A percentile compares a stretch with the other conserved stretches of the same genome.
phyloP scores from a whole-genome alignment of 2,797 vertebrate genomes.

The Cheirogaleus major region DNA sequence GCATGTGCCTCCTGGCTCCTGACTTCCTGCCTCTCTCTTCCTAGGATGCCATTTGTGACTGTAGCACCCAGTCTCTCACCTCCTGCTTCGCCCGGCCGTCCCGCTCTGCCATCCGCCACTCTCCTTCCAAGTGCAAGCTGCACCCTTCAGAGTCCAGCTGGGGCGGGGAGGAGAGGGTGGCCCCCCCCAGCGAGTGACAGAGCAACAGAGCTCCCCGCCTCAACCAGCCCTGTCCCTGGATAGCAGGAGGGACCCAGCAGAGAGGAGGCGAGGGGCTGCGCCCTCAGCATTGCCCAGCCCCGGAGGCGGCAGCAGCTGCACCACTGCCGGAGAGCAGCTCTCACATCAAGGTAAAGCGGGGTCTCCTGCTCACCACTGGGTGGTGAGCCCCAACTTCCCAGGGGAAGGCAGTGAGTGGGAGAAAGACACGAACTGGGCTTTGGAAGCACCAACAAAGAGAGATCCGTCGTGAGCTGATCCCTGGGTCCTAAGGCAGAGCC shows the following conservation, averaged over 20 bases:
- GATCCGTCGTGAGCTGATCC: background rate
- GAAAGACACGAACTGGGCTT: slow-evolving; percentile 54
- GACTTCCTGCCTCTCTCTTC: slow-evolving; percentile 59
- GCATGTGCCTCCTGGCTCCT: background rate
- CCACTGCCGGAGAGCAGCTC: slow-evolving; percentile 33
- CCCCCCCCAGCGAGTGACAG: slow-evolving; percentile 86
- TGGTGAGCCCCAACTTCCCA: slow-evolving; percentile 40
- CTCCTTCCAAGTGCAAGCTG: slow-evolving; percentile 93
- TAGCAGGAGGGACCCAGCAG: background rate
- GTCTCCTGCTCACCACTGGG: slow-evolving; percentile 28
- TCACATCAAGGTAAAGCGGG: slow-evolving; percentile 58
- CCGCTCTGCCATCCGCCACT: slow-evolving; percentile 90
- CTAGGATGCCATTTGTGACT: slow-evolving; percentile 96
- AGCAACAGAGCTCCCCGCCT: background rate
- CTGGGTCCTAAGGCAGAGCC: background rate
- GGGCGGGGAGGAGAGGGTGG: slow-evolving; percentile 90
- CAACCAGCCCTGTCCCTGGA: background rate
- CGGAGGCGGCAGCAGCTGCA: slow-evolving; percentile 22
- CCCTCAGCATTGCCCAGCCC: background rate
- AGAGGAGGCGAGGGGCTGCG: background rate
- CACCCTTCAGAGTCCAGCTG: slow-evolving; percentile 87
- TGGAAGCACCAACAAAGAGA: background rate
- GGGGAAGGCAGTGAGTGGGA: slow-evolving; percentile 54
- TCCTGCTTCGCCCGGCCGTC: slow-evolving; percentile 93
- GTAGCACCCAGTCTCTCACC: slow-evolving; percentile 91